Percentiles rank a stretch among this genome's conserved stretches.
phyloP scores from a whole-genome alignment of 2,113 vertebrate genomes.

The Sebastes fasciatus region DNA sequence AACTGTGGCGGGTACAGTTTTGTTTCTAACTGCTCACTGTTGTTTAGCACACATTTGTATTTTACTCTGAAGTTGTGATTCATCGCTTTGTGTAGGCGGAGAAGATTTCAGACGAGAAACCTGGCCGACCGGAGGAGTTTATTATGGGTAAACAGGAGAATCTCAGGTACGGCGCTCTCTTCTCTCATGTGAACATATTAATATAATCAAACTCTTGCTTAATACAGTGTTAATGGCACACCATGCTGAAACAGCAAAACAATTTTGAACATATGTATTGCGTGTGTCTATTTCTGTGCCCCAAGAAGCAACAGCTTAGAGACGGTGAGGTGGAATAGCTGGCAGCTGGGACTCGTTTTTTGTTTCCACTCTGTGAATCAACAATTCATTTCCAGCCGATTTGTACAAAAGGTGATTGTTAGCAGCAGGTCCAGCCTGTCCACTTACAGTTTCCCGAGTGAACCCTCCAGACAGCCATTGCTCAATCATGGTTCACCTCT shows the following conservation, averaged over 20 bases:
- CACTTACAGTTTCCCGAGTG: constrained; percentile 76
- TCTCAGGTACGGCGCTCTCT: background rate
- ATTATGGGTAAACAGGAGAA: constrained; percentile 35
- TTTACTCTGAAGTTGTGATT: constrained; percentile 26
- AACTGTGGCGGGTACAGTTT: background rate
- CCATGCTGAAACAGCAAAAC: background rate
- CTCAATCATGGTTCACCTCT: constrained; percentile 78
- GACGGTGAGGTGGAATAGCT: background rate
- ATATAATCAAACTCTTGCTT: background rate
- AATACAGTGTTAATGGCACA: background rate
- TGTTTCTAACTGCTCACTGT: background rate
- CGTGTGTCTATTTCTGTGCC: background rate
- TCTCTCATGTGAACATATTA: background rate
- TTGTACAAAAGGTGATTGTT: constrained; percentile 78
- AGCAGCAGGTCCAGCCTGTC: constrained; percentile 65
- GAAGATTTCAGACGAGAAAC: constrained; percentile 4
- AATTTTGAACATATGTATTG: background rate
- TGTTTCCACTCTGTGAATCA: constrained; percentile 60
- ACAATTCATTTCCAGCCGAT: constrained; percentile 72
- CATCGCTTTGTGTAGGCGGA: constrained; percentile 26
- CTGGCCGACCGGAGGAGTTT: background rate
- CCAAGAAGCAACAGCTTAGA: constrained; percentile 21
- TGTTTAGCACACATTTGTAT: constrained; percentile 8
- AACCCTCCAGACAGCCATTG: constrained; percentile 79
- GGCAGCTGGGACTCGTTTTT: constrained; percentile 54